A percentile compares a stretch with the other conserved stretches of the same genome.
These are phyloP conservation scores for Thomomys bottae DNA, from an alignment of 2,113 vertebrate genomes.

Conservation along the genomic window DNA sequence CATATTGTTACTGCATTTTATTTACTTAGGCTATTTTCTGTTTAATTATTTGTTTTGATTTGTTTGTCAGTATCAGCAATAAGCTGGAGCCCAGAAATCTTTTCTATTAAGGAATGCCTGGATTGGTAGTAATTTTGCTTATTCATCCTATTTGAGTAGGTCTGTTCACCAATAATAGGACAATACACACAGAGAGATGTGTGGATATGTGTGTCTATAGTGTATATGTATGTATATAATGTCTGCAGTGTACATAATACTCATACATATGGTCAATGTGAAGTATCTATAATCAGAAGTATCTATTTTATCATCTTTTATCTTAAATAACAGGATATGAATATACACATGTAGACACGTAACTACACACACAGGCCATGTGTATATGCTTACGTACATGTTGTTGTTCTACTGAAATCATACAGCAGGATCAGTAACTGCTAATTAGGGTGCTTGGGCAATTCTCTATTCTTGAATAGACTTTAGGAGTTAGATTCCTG, in stretches of 20 bases:
- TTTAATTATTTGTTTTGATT: constrained; percentile 51
- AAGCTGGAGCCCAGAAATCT: constrained; percentile 25
- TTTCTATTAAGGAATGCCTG: constrained; percentile 38
- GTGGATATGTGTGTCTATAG: not conserved
- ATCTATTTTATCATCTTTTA: not conserved
- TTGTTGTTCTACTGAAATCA: constrained; percentile 10
- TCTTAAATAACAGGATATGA: not conserved
- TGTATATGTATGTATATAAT: not conserved
- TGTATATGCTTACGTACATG: constrained; percentile 6
- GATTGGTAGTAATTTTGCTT: constrained; percentile 28
- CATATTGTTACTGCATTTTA: constrained; percentile 41
- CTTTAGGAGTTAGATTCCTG: constrained; percentile 20
- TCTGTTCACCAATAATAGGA: constrained; percentile 8
- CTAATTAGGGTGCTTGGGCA: constrained; percentile 18
- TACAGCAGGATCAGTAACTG: constrained; percentile 8
- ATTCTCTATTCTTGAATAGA: constrained; percentile 24
- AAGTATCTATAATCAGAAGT: no score
- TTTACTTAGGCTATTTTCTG: constrained; percentile 54
- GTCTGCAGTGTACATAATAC: no score
- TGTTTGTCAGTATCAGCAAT: constrained; percentile 43
- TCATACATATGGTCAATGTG: not conserved
- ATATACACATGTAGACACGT: not conserved
- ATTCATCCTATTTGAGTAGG: not conserved
- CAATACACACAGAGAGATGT: not conserved
- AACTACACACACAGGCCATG: not conserved